Evolutionary conservation across 2,113 vertebrate genomes (phyloP).

Genomic region (Melanocharis versteri): DNA sequence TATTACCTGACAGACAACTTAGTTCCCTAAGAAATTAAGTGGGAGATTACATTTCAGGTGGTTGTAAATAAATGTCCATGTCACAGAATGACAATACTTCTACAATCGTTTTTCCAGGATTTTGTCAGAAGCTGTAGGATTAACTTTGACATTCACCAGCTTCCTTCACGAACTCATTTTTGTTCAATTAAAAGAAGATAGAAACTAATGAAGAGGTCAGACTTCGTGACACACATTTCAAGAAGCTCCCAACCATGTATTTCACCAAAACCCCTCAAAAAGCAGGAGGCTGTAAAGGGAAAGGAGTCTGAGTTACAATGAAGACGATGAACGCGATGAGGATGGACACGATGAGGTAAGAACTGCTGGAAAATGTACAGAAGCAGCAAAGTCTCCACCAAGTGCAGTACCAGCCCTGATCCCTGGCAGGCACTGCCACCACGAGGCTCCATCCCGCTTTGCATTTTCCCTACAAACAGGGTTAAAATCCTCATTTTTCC

Average conservation of each 20-base stretch:
- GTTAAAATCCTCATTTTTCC: background rate
- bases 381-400: background rate
- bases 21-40: background rate
- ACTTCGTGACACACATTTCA: fast-evolving
- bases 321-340: fast-evolving
- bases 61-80: background rate
- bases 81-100: background rate
- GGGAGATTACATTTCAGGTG: background rate
- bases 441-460: background rate
- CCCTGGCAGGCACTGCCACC: background rate
- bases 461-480: background rate
- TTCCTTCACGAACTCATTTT: fast-evolving
- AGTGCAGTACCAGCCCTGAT: background rate
- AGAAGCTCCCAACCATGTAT: fast-evolving
- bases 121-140: background rate
- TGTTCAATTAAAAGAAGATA: background rate
- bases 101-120: background rate
- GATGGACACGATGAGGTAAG: background rate
- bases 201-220: background rate
- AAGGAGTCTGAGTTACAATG: too few relatives aligned
- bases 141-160: background rate
- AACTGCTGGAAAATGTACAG: background rate
- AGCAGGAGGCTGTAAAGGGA: background rate
- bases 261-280: background rate
- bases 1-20: background rate